Evolutionary conservation across 35 echinoderm and acorn worm species (phyloP).

Genomic region (Patiria miniata): DNA sequence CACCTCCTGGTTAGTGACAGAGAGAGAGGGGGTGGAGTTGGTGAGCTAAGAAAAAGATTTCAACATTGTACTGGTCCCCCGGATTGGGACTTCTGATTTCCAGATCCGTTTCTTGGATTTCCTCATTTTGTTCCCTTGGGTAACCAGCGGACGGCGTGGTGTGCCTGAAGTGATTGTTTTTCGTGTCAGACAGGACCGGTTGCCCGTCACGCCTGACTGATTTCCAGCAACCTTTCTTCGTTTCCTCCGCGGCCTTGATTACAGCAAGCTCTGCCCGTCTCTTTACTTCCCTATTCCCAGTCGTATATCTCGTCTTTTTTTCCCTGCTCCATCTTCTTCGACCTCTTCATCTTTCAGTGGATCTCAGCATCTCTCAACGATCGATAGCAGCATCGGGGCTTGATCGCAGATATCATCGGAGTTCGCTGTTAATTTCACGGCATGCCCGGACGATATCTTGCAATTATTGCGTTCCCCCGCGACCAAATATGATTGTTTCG

Average conservation of each 20-base stretch:
- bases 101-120: background rate
- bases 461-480: background rate
- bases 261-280: background rate
- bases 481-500: slow-evolving; percentile 13
- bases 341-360: background rate
- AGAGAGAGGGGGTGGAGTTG: too few species aligned
- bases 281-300: background rate
- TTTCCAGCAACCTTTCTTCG: background rate
- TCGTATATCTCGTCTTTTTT: background rate
- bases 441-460: slow-evolving; percentile 16
- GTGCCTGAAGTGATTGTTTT: slow-evolving; percentile 22
- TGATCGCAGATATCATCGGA: background rate
- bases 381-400: slow-evolving; percentile 11
- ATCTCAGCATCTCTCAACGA: background rate
- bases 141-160: background rate
- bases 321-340: background rate
- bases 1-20: too few species aligned
- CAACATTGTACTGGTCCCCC: too few species aligned
- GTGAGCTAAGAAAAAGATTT: too few species aligned
- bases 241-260: slow-evolving; percentile 7
- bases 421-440: background rate
- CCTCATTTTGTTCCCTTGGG: background rate
- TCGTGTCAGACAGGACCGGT: background rate
- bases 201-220: slow-evolving; percentile 20
- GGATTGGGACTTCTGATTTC: background rate